Evolutionary conservation across 2,888 invertebrate genomes (phyloP), one percentile per base, ranked within the genome.

Genomic region (Limnephilus auricula): DNA sequence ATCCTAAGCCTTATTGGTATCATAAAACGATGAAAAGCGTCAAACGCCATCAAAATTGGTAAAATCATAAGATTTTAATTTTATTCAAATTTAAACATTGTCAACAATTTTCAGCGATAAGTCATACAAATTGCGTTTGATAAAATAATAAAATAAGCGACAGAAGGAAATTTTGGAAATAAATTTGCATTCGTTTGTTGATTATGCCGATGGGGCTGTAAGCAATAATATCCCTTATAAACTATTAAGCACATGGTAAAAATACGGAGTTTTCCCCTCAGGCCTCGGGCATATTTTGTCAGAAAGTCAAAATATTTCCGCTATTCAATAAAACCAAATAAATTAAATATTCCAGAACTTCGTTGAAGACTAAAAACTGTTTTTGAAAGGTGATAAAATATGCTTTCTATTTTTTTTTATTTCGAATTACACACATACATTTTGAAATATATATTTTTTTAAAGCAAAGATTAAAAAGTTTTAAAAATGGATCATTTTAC

Each of bases 161-260:
- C 65, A 18, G 65, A 65, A 65, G 25, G 65, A 65, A 65, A 65
- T 40, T 65, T 65, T 25, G 18, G 25, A 50, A 65, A 65, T 65
- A 65, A 65, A 65, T 65, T 65, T 65, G 65, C 65, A 65, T 65
- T 65, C 65, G 65, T 65, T 65, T 65, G 65, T 65, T 65, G 65
- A 65, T 18, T 65, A 65, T 25, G 65, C 18, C 6, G 25, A 65
- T 4, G 25, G 18, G 18, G 6, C 65, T 65, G 65, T 25, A 25
- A 25, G 65, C 65, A 3, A 18, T 18, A 65, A 1, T 25, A 65
- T 25, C 6, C 25, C 25, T n/a, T 25, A 9, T 65, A 6, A 65
- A 25, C n/a, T 65, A 25, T 65, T 65, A 5, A n/a, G n/a, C n/a
- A n/a, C n/a, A 6, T 18, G 15, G 4, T 50, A 50, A 50, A 50